Evolutionary conservation across 2,888 invertebrate species (phyloP).

Genomic region (Drosophila greeni): DNA sequence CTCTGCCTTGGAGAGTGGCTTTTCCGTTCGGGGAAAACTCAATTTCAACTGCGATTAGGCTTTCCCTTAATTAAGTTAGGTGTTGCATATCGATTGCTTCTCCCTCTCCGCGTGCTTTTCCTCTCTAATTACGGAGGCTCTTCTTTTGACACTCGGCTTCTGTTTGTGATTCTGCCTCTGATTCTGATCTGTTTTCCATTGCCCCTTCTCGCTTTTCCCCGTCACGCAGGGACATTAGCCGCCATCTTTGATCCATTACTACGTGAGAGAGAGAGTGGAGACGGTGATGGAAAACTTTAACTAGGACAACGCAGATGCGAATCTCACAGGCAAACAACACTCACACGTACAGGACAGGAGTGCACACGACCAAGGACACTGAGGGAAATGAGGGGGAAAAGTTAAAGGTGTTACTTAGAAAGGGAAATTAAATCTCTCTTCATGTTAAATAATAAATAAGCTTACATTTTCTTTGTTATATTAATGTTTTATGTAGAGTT

Average conservation of each 20-base stretch:
- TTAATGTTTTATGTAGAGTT: too few relatives aligned
- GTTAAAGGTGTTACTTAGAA: too few relatives aligned
- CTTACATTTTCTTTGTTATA: too few relatives aligned
- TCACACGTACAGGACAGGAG: conserved; percentile 11
- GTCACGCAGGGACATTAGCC: conserved; percentile 19
- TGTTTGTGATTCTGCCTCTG: not conserved
- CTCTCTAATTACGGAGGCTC: conserved; percentile 29
- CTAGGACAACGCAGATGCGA: conserved; percentile 36
- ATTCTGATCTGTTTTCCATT: conserved; percentile 23
- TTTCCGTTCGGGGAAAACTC: not conserved
- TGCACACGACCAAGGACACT: conserved; percentile 5
- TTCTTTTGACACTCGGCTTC: conserved; percentile 17
- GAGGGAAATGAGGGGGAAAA: too few relatives aligned
- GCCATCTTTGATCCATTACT: conserved; percentile 43
- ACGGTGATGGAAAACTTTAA: conserved; percentile 33
- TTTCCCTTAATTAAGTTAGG: conserved; percentile 22
- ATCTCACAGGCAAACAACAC: conserved; percentile 21
- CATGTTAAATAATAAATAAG: too few relatives aligned
- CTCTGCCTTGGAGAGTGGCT: not conserved
- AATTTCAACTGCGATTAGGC: conserved; percentile 3
- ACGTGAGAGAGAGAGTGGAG: conserved; percentile 17
- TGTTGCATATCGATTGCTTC: conserved; percentile 32
- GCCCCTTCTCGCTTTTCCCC: not conserved
- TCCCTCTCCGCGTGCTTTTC: not conserved
- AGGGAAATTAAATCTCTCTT: too few relatives aligned